Evolutionary conservation across 2,888 invertebrate species (phyloP).

Genomic region (Reticulitermes lucifugus): DNA sequence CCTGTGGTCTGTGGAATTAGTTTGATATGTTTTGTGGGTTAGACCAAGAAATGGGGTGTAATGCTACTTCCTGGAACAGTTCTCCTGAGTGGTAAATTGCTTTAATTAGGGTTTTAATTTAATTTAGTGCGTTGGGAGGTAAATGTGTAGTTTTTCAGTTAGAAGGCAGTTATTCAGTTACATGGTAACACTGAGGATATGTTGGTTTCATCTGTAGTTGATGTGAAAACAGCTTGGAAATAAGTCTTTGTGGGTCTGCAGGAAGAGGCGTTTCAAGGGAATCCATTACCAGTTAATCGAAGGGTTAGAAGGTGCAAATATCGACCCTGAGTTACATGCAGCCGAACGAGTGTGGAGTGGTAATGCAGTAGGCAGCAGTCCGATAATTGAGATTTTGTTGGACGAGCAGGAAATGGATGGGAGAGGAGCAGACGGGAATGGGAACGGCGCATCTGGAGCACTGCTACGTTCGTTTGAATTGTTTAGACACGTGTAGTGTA

Average conservation of each 20-base stretch:
- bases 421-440: background rate
- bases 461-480: no score
- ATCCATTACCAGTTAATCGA: background rate
- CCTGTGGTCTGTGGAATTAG: no score
- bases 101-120: background rate
- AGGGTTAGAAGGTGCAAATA: background rate
- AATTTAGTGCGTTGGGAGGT: background rate
- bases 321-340: background rate
- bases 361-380: background rate
- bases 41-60: no score
- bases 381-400: background rate
- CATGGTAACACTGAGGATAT: background rate
- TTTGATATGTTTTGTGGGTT: no score
- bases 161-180: background rate
- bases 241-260: background rate
- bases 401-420: background rate
- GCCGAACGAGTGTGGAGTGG: background rate
- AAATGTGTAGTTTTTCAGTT: background rate
- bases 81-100: background rate
- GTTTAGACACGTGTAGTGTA: no score
- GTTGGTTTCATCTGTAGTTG: background rate
- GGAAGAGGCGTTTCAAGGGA: background rate
- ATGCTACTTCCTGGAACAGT: background rate
- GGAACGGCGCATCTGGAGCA: no score
- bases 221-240: background rate